Percentiles rank a stretch among this genome's conserved stretches.
These are phyloP conservation scores for Cataglyphis livida DNA, from an alignment of 2,888 invertebrate species.

Conservation along the genomic window DNA sequence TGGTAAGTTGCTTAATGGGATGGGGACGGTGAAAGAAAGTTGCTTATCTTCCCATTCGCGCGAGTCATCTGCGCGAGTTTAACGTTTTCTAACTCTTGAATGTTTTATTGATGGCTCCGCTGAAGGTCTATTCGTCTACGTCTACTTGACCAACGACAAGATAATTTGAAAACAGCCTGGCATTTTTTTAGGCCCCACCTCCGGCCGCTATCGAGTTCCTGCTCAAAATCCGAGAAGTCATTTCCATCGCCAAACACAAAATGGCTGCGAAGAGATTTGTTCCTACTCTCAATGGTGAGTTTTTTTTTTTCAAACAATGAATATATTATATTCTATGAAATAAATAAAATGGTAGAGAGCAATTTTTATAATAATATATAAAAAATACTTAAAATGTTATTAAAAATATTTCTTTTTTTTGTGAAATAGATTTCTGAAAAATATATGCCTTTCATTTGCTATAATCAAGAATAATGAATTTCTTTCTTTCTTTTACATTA, in stretches of 20 bases:
- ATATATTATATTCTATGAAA: not conserved
- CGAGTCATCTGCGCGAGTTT: constrained; percentile 39
- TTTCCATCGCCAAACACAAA: constrained; percentile 95
- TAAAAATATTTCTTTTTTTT: not conserved
- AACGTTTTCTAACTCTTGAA: constrained; percentile 27
- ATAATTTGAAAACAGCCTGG: constrained; percentile 64
- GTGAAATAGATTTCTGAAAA: not conserved
- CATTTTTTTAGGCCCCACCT: constrained; percentile 92
- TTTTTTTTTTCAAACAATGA: not conserved
- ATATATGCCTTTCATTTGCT: not conserved
- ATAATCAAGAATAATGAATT: constrained; percentile 27
- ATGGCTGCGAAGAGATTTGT: constrained; percentile 93
- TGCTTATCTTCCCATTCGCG: constrained; percentile 28
- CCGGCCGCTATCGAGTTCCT: constrained; percentile 96
- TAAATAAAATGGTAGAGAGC: not conserved
- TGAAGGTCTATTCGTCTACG: constrained; percentile 37
- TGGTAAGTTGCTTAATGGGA: constrained; percentile 87
- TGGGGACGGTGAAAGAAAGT: not conserved
- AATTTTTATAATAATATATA: not conserved
- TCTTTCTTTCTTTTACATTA: not conserved
- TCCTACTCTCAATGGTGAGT: constrained; percentile 89
- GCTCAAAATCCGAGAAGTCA: constrained; percentile 95
- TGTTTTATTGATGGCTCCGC: constrained; percentile 42
- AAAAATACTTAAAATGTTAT: not conserved
- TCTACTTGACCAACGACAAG: constrained; percentile 38